Percentiles rank a stretch among this genome's conserved stretches.
phyloP scores from a whole-genome alignment of 2,888 invertebrate species.

The Macroteleia sp. region DNA sequence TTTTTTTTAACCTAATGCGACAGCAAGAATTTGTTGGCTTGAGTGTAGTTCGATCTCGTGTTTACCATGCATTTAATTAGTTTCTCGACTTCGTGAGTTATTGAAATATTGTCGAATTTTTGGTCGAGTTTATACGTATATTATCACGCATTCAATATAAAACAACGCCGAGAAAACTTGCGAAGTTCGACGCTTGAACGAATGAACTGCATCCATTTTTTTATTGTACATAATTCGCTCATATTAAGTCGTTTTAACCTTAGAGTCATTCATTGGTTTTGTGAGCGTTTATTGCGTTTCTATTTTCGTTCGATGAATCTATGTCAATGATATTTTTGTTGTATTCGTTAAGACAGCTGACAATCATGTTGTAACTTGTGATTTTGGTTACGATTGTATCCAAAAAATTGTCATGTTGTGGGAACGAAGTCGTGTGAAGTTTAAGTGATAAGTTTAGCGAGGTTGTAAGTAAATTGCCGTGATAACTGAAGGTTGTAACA shows the following conservation, averaged over 20 bases:
- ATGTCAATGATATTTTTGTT: slow-evolving; percentile 79
- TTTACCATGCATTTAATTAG: slow-evolving; percentile 43
- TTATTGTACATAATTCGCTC: slow-evolving; percentile 40
- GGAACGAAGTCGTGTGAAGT: not conserved
- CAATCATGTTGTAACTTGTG: slow-evolving; percentile 55
- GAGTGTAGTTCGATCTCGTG: not conserved
- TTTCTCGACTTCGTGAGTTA: slow-evolving; percentile 19
- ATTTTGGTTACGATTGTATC: slow-evolving; percentile 17
- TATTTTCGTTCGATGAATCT: slow-evolving; percentile 74
- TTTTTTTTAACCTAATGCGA: slow-evolving; percentile 9
- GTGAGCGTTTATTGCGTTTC: slow-evolving; percentile 56
- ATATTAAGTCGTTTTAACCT: slow-evolving; percentile 47
- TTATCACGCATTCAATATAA: slow-evolving; percentile 38
- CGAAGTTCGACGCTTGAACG: slow-evolving; percentile 33
- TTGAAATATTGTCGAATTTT: slow-evolving; percentile 36
- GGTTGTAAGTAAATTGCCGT: too few species aligned
- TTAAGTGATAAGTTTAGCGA: too few species aligned
- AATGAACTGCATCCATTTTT: slow-evolving; percentile 27
- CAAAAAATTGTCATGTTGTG: slow-evolving; percentile 21
- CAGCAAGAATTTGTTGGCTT: slow-evolving; percentile 13
- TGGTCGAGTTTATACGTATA: slow-evolving; percentile 3
- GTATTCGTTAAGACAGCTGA: slow-evolving; percentile 77
- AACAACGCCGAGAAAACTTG: slow-evolving; percentile 37
- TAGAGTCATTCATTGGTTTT: slow-evolving; percentile 46
- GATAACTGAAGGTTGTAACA: too few species aligned